phyloP scores from a whole-genome alignment of 2,797 vertebrate genomes.

The Menidia menidia region DNA sequence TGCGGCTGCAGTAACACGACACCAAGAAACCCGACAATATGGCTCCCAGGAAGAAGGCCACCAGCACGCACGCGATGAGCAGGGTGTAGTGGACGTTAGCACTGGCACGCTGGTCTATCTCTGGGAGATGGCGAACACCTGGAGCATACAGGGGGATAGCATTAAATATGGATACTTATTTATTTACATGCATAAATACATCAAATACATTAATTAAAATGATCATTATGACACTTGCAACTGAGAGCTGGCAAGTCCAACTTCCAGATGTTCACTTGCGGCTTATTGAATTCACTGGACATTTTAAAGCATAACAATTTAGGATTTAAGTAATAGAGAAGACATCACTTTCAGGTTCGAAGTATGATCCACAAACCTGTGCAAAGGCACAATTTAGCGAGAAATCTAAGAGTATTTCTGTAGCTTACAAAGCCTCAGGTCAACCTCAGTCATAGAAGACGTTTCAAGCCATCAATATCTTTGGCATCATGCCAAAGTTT shows the following conservation, averaged over 20 bases:
- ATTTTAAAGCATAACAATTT: background rate
- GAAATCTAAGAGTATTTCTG: background rate
- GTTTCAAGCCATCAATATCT: background rate
- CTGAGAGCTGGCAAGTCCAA: background rate
- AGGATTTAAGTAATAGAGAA: too few relatives aligned
- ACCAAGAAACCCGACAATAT: constrained; percentile 86
- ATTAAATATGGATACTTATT: background rate
- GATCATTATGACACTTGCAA: background rate
- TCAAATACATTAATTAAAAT: background rate
- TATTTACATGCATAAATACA: background rate
- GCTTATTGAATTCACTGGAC: background rate
- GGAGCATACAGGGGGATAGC: background rate
- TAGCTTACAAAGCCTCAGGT: background rate
- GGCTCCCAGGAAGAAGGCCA: constrained; percentile 87
- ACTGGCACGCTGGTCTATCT: constrained; percentile 49
- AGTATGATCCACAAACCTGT: too few relatives aligned
- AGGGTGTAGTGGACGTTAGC: constrained; percentile 86
- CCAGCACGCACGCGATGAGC: constrained; percentile 86
- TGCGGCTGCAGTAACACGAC: constrained; percentile 86
- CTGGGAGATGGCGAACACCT: constrained; percentile 75
- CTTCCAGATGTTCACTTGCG: background rate
- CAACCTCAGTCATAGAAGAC: background rate
- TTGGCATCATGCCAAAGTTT: background rate
- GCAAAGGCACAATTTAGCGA: background rate
- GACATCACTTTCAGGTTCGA: too few relatives aligned